Evolutionary conservation across 1,140 invertebrate genomes (phyloP), one percentile per base, ranked within the genome.

Genomic region (Drosophila nebulosa): DNA sequence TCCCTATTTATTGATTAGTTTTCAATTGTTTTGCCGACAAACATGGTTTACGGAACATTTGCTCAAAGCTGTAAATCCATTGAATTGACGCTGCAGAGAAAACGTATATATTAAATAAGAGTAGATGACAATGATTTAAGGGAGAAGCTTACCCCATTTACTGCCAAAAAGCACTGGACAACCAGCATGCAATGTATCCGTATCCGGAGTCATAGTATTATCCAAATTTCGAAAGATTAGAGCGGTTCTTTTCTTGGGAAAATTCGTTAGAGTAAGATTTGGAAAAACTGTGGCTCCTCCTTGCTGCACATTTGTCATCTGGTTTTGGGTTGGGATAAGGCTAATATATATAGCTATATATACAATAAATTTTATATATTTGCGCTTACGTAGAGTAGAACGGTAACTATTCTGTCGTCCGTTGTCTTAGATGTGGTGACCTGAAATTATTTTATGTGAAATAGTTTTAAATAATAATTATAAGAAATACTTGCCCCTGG

Each of bases 241-340:
- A 2, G 63, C 63, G 9, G 21, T 21, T 1, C 63, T 53, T 24
- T 64, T 64, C 2, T 21, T 21, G 4, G 53, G 63, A 27, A 26
- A 39, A 46, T 18, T 4, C 0, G 53, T 16, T 14, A n/a, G n/a
- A n/a, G n/a, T n/a, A n/a, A 64, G 63, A 6, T 22, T 0, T 9
- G 63, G 52, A 46, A 64, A 64, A 14, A 57, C 63, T 3, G 63
- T 64, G 10, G 53, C 32, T 6, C 63, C 63, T 21, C 63, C 63
- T 42, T 57, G 63, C 2, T 18, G 14, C 0, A 64, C 63, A 64
- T 64, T 16, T 27, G n/a, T 42, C 16, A 64, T 36, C 63, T 64
- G 12, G 10, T 10, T 46, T 26, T 12, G n/a, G n/a, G n/a, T n/a
- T n/a, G n/a, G n/a, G n/a, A 6, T n/a, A 4, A 4, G 4, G 4